These are phyloP conservation scores for Henricia sp. DNA, from an alignment of 53 echinoderm and acorn worm genomes.

Conservation along the genomic window DNA sequence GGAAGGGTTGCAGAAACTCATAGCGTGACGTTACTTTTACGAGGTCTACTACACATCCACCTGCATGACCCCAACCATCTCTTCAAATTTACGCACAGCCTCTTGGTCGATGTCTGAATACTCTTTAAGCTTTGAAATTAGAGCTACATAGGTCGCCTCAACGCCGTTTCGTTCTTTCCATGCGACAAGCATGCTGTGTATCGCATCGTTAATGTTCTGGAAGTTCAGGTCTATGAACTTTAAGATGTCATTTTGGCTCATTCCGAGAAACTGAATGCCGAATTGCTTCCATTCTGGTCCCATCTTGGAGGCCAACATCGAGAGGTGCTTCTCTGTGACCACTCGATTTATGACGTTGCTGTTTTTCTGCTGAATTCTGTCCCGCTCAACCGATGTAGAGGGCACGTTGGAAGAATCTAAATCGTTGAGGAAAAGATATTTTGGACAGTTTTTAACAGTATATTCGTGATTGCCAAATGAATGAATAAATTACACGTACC, in stretches of 20 bases:
- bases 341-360: slow-evolving; percentile 1
- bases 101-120: background rate
- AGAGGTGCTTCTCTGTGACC: slow-evolving; percentile 51
- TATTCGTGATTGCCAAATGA: too few relatives aligned
- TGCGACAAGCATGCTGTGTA: slow-evolving; percentile 37
- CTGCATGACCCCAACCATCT: too few relatives aligned
- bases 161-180: slow-evolving; percentile 17
- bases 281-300: slow-evolving; percentile 61
- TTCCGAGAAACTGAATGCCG: slow-evolving; percentile 27
- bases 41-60: too few relatives aligned
- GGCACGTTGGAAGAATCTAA: too few relatives aligned
- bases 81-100: background rate
- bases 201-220: slow-evolving; percentile 1
- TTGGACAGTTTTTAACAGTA: too few relatives aligned
- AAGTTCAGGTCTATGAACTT: slow-evolving; percentile 40
- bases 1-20: too few relatives aligned
- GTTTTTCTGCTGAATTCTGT: too few relatives aligned
- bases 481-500: too few relatives aligned
- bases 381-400: too few relatives aligned
- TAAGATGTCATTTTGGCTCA: slow-evolving; percentile 27
- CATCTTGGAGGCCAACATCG: slow-evolving; percentile 37
- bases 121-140: background rate
- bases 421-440: too few relatives aligned
- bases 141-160: slow-evolving; percentile 3
- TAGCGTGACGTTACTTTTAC: too few relatives aligned